Percentiles rank a stretch among this genome's conserved stretches.
phyloP scores from a whole-genome alignment of 2,888 invertebrate species.

The Agrotis segetum region DNA sequence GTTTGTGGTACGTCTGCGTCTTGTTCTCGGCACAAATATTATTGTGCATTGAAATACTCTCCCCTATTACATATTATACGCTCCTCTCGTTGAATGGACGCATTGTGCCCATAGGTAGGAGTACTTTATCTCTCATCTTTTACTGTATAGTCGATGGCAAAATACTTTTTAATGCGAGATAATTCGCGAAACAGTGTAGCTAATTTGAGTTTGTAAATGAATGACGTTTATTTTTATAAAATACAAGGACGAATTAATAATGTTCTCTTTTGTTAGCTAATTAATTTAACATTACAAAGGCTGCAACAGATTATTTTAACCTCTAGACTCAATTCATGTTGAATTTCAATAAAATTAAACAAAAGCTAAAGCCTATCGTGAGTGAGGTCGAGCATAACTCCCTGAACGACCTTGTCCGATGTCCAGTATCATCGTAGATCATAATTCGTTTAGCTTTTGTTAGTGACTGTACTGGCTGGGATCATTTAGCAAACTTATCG shows the following conservation, averaged over 20 bases:
- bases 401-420: slow-evolving; percentile 43
- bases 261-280: slow-evolving; percentile 14
- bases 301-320: slow-evolving; percentile 26
- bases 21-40: slow-evolving; percentile 30
- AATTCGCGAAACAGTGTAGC: not conserved
- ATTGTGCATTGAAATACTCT: slow-evolving; percentile 41
- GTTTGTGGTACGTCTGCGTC: slow-evolving; percentile 17
- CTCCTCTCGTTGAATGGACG: slow-evolving; percentile 75
- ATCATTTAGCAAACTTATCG: slow-evolving; percentile 71
- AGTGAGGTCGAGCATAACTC: slow-evolving; percentile 31
- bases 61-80: slow-evolving; percentile 39
- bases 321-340: slow-evolving; percentile 36
- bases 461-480: slow-evolving; percentile 47
- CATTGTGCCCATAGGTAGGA: slow-evolving; percentile 79
- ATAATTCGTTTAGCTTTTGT: slow-evolving; percentile 43
- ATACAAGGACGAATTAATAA: slow-evolving; percentile 6
- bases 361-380: slow-evolving; percentile 27
- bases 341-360: slow-evolving; percentile 39
- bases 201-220: not conserved
- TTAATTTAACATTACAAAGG: slow-evolving; percentile 7
- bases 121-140: slow-evolving; percentile 63
- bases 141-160: slow-evolving; percentile 22
- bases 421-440: slow-evolving; percentile 20
- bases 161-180: not conserved
- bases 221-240: not conserved